phyloP scores from a whole-genome alignment of 2,113 vertebrate genomes.

The Rhea americana region DNA sequence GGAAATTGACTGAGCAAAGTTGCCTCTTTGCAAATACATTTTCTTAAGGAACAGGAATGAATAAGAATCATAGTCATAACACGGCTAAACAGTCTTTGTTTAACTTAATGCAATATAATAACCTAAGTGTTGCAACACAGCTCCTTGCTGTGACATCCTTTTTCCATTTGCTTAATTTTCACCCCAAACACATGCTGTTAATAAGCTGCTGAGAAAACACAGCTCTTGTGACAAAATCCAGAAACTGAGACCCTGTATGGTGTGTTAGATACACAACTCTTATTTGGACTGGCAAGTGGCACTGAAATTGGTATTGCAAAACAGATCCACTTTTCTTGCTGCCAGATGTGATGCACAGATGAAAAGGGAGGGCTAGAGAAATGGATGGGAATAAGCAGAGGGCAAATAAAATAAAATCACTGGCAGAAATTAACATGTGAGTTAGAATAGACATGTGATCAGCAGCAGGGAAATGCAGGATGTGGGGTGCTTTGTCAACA shows the following conservation, averaged over 20 bases:
- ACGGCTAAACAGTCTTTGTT: constrained; percentile 59
- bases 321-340: constrained; percentile 58
- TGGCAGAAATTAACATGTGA: constrained; percentile 14
- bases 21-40: constrained; percentile 51
- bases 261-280: constrained; percentile 50
- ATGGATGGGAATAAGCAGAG: constrained; percentile 28
- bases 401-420: constrained; percentile 18
- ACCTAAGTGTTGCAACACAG: constrained; percentile 67
- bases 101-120: constrained; percentile 70
- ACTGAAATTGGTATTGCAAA: constrained; percentile 56
- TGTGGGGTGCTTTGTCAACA: constrained; percentile 39
- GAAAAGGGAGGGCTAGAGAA: constrained; percentile 27
- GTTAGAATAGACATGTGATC: constrained; percentile 16
- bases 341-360: constrained; percentile 48
- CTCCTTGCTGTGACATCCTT: constrained; percentile 69
- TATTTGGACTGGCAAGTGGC: constrained; percentile 70
- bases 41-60: constrained; percentile 45
- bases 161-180: constrained; percentile 69
- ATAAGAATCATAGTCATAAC: constrained; percentile 55
- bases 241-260: constrained; percentile 53
- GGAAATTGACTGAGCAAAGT: constrained; percentile 54
- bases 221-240: constrained; percentile 68
- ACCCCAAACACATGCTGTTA: constrained; percentile 64
- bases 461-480: constrained; percentile 48
- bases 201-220: constrained; percentile 69